These are phyloP conservation scores for Phoeniculus purpureus DNA, from an alignment of 2,797 vertebrate genomes.

Conservation along the genomic window DNA sequence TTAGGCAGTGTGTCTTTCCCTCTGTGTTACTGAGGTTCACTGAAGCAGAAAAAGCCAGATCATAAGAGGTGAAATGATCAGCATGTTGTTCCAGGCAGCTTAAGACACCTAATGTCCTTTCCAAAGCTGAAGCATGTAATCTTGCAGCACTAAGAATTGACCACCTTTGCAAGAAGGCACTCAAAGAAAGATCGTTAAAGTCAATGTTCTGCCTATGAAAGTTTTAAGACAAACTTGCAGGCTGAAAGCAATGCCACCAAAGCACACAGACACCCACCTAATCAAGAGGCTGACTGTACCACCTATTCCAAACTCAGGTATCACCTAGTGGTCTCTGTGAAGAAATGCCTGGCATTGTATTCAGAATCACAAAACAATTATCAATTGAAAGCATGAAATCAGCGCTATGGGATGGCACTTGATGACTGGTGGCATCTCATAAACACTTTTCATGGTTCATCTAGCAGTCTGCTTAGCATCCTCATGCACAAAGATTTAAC, in stretches of 20 bases:
- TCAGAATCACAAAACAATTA: background rate
- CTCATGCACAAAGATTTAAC: background rate
- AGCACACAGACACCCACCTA: background rate
- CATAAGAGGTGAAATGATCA: background rate
- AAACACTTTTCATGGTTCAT: background rate
- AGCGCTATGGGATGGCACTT: background rate
- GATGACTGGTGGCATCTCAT: background rate
- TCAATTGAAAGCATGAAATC: background rate
- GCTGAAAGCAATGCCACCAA: background rate
- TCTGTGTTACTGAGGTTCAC: background rate
- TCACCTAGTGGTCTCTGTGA: fast-evolving
- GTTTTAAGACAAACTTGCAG: background rate
- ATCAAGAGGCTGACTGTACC: fast-evolving
- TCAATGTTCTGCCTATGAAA: background rate
- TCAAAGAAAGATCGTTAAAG: background rate
- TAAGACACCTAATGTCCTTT: background rate
- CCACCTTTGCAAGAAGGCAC: background rate
- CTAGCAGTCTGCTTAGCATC: background rate
- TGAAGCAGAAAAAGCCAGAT: background rate
- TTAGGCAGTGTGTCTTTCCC: background rate
- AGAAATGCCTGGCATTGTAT: background rate
- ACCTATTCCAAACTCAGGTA: background rate
- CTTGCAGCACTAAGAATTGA: background rate
- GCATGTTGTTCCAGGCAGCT: background rate
- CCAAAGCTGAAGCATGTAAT: conserved; percentile 3